These are phyloP conservation scores for Actenoides lindsayi DNA, from an alignment of 2,113 vertebrate genomes.

Conservation along the genomic window DNA sequence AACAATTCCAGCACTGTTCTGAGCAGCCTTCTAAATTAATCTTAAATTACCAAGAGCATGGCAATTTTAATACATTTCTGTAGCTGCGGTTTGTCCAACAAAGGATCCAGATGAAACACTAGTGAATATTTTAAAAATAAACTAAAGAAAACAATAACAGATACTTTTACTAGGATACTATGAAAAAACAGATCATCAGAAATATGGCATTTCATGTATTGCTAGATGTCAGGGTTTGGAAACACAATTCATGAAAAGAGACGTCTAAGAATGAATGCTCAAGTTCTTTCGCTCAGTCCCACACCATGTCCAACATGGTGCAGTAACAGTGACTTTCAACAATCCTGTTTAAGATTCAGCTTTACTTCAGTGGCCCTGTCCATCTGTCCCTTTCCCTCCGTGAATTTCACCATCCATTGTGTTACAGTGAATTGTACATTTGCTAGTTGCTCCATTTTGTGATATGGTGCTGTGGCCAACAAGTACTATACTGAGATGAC, in stretches of 20 bases:
- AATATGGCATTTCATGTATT: not conserved
- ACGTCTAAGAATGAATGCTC: not conserved
- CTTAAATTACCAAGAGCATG: not conserved
- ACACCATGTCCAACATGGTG: not conserved
- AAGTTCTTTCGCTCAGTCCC: not conserved
- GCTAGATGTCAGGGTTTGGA: not conserved
- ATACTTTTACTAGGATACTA: not conserved
- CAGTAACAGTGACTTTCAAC: not conserved
- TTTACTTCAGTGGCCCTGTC: not conserved
- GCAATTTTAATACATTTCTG: not conserved
- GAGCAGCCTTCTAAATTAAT: not conserved
- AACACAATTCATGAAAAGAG: not conserved
- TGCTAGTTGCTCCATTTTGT: not conserved
- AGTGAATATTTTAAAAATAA: not conserved
- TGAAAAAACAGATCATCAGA: not conserved
- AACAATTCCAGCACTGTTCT: not conserved
- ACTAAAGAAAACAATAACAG: not conserved
- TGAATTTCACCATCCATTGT: not conserved
- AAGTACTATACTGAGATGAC: not conserved
- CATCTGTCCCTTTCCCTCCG: not conserved
- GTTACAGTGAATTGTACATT: not conserved
- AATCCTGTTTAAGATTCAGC: not conserved
- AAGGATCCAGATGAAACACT: not conserved
- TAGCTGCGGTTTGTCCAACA: not conserved
- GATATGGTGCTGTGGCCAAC: not conserved